phyloP scores from a whole-genome alignment of 2,888 invertebrate genomes.

The Andrena camellia region DNA sequence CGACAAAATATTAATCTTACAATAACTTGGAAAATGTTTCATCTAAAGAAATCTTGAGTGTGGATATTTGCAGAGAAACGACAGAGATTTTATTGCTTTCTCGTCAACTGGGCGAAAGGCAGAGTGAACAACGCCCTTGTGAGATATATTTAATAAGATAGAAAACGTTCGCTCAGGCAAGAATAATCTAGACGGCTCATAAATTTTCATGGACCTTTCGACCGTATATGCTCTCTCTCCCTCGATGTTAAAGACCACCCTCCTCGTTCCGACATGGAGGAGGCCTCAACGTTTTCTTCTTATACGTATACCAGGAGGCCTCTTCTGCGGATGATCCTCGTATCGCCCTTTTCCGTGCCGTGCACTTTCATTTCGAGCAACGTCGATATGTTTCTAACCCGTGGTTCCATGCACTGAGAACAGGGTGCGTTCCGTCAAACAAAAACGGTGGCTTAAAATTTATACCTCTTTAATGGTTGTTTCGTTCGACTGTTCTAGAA shows the following conservation, averaged over 20 bases:
- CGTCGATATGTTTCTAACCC: slow-evolving; percentile 54
- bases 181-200: slow-evolving; percentile 72
- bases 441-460: slow-evolving; percentile 5
- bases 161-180: slow-evolving; percentile 13
- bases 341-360: slow-evolving; percentile 34
- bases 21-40: too few species aligned
- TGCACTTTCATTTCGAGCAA: slow-evolving; percentile 46
- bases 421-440: slow-evolving; percentile 8
- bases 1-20: too few species aligned
- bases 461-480: slow-evolving; percentile 1
- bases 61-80: too few species aligned
- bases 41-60: too few species aligned
- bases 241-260: slow-evolving; percentile 64
- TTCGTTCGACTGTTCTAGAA: neutral
- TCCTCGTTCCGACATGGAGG: slow-evolving; percentile 42
- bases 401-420: slow-evolving; percentile 16
- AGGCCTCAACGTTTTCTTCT: slow-evolving; percentile 44
- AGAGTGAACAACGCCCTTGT: neutral
- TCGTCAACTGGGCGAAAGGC: neutral
- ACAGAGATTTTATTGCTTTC: too few species aligned
- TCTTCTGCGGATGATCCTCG: slow-evolving; percentile 50
- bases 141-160: slow-evolving; percentile 27
- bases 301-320: slow-evolving; percentile 22
- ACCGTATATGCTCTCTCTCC: slow-evolving; percentile 39
- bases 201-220: slow-evolving; percentile 73